Evolutionary conservation across 2,113 vertebrate species (phyloP), one percentile per base, ranked within the genome.

Genomic region (Otolemur garnettii): DNA sequence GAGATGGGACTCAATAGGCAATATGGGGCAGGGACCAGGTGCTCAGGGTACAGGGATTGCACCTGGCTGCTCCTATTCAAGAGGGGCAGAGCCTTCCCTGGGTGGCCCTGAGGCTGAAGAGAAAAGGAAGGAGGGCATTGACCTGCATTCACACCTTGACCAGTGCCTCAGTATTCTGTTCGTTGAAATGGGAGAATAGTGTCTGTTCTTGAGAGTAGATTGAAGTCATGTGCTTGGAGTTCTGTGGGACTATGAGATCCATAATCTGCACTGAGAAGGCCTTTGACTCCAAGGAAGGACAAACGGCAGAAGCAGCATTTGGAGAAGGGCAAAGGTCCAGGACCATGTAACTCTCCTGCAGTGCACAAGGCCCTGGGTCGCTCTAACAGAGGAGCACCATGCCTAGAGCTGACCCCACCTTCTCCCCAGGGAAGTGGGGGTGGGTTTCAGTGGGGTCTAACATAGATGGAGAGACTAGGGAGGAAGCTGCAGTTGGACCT

Each of bases 261-360:
- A 2, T 5, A 0, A 2, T 2, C 59, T 12, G 0, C 3, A 26
- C 7, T 30, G 17, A 5, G 53, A 57, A 38, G 42, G 53, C 50
- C 24, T 80, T 12, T 28, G 59, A 14, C 4, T 21, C 57, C 64
- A 42, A 7, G 50, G n/a, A 35, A n/a, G 9, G 53, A 50, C n/a
- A 21, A 79, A 17, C 77, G 35, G 21, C 57, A 50, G 64, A 7
- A 30, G 50, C 42, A 26, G 57, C 24, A 15, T 35, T 62, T 21
- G n/a, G 68, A 19, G 59, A 77, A 60, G 62, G 33, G 26, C 88
- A 5, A 1, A 12, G 74, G 11, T 19, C 71, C 26, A 5, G 26
- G 38, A 33, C 2, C 5, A 0, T 8, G 33, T n/a, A 14, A 7
- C 6, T 21, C 2, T 14, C 33, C 4, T 1, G 0, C 33, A 66